A percentile compares a stretch with the other conserved stretches of the same genome.
Evolutionary conservation across 2,113 vertebrate genomes (phyloP).

Genomic region (Chaetodon auriga): DNA sequence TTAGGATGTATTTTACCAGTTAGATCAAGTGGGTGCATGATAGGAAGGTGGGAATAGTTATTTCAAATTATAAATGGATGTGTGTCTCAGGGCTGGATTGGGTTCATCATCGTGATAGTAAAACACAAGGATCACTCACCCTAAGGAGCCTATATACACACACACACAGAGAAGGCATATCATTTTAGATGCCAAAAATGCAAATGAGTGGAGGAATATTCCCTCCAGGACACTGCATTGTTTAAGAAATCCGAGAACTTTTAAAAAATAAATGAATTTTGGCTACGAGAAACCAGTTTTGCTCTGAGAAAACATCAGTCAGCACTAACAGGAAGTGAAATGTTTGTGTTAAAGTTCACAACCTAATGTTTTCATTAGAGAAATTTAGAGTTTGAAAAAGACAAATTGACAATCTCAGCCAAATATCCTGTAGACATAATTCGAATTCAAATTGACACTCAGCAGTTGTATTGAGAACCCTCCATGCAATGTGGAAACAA

Average conservation of each 20-base stretch:
- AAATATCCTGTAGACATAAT: background rate
- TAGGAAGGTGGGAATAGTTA: constrained; percentile 1
- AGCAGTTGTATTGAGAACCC: background rate
- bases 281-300: background rate
- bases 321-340: background rate
- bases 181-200: constrained; percentile 22
- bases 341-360: background rate
- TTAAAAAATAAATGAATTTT: constrained; percentile 1
- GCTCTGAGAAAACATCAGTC: background rate
- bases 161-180: background rate
- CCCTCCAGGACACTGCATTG: background rate
- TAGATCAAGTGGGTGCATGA: background rate
- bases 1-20: constrained; percentile 7
- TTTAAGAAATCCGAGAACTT: constrained; percentile 12
- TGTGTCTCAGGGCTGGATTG: background rate
- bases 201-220: background rate
- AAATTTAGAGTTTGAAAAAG: background rate
- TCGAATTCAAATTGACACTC: background rate
- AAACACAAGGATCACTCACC: constrained; percentile 19
- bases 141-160: background rate
- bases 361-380: background rate
- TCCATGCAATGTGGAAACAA: background rate
- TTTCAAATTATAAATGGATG: constrained; percentile 13
- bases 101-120: constrained; percentile 8
- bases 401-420: background rate